phyloP scores from a whole-genome alignment of 1,140 invertebrate species.

The Cecropterus lyciades region DNA sequence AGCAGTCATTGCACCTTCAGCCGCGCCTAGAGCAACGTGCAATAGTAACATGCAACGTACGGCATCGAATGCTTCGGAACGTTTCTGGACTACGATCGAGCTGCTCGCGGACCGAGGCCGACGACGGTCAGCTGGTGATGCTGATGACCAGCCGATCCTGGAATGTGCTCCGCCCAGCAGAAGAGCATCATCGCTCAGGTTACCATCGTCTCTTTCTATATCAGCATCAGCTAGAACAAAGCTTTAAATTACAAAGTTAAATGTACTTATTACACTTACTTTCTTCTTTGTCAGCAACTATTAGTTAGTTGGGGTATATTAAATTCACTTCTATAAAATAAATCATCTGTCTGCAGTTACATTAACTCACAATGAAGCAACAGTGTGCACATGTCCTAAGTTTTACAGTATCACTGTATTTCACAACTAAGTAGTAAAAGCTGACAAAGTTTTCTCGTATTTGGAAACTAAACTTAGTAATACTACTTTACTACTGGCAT shows the following conservation, averaged over 20 bases:
- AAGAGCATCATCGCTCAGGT: slow-evolving; percentile 65
- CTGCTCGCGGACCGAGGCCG: slow-evolving; percentile 75
- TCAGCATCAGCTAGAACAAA: neutral
- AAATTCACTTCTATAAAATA: too few relatives aligned
- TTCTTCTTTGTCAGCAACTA: too few relatives aligned
- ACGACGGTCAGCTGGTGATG: slow-evolving; percentile 62
- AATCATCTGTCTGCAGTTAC: too few relatives aligned
- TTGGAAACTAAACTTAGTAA: too few relatives aligned
- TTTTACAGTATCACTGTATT: too few relatives aligned
- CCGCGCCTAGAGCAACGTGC: slow-evolving; percentile 64
- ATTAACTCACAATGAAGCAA: too few relatives aligned
- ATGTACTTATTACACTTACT: too few relatives aligned
- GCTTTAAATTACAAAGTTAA: too few relatives aligned
- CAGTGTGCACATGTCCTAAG: too few relatives aligned
- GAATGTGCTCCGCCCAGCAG: slow-evolving; percentile 47
- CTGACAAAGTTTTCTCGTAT: neutral
- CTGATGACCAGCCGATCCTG: slow-evolving; percentile 50
- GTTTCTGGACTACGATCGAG: slow-evolving; percentile 82
- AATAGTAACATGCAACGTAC: slow-evolving; percentile 68
- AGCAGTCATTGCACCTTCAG: slow-evolving; percentile 78
- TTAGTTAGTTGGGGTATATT: too few relatives aligned
- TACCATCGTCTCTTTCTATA: slow-evolving; percentile 16
- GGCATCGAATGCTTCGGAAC: slow-evolving; percentile 70
- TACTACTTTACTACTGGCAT: too few relatives aligned
- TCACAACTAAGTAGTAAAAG: neutral